Conservation (phyloP, 2,797 vertebrate species). For the Sebastes trivittatus region DNA sequence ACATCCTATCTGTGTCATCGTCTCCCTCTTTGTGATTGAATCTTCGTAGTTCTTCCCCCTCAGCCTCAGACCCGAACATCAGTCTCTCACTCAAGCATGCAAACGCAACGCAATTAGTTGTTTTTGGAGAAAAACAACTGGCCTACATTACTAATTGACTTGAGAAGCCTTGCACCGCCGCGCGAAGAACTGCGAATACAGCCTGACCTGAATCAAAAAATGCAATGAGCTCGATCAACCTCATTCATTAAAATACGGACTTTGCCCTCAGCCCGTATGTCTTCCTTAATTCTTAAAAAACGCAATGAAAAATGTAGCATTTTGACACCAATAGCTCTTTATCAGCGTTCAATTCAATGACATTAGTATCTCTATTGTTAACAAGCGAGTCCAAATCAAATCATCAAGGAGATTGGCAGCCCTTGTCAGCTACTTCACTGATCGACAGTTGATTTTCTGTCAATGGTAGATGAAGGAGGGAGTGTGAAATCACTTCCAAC, state of each 20-base stretch:
- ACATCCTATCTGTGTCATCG: not conserved
- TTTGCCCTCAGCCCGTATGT: not conserved
- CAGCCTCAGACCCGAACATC: not conserved
- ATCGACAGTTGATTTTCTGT: not conserved
- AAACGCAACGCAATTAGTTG: constrained; percentile 42
- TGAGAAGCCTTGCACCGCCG: constrained; percentile 2
- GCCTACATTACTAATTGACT: constrained; percentile 62
- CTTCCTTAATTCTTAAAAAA: not conserved
- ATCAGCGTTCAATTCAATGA: not conserved
- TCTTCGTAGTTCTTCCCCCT: not conserved
- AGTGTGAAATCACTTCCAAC: not conserved
- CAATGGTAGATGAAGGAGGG: not conserved
- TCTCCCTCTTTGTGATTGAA: constrained; percentile 2
- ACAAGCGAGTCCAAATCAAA: not conserved
- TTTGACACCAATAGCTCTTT: not conserved
- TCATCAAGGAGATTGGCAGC: not conserved
- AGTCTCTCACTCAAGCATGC: constrained; percentile 24
- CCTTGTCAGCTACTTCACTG: not conserved
- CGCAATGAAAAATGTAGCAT: not conserved
- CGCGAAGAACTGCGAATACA: constrained; percentile 2
- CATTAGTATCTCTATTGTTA: not conserved
- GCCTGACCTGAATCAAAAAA: constrained; percentile 51
- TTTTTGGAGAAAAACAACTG: constrained; percentile 40
- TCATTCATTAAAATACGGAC: constrained; percentile 3
- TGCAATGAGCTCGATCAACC: not conserved